Evolutionary conservation across 2,888 invertebrate species (phyloP).

Genomic region (Pristionchus japonicus): DNA sequence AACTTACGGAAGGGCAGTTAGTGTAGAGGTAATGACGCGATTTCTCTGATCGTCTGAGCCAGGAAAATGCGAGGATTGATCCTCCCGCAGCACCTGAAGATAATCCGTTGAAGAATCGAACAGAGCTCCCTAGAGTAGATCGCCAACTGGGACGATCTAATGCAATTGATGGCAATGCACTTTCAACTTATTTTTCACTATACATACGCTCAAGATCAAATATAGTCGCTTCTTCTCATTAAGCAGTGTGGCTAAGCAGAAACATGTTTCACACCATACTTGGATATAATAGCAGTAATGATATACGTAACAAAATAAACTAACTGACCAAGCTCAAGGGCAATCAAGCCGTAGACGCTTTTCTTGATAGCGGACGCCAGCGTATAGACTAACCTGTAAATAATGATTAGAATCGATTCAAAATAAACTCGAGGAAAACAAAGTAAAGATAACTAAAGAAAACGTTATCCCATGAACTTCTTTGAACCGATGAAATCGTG

Average conservation of each 20-base stretch:
- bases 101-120: too few relatives aligned
- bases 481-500: not conserved
- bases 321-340: conserved; percentile 52
- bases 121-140: too few relatives aligned
- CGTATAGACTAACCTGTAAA: not conserved
- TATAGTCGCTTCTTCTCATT: too few relatives aligned
- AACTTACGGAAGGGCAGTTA: conserved; percentile 22
- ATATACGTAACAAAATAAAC: too few relatives aligned
- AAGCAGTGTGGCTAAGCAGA: too few relatives aligned
- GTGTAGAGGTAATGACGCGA: conserved; percentile 43
- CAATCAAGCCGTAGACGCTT: conserved; percentile 56
- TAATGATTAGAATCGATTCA: not conserved
- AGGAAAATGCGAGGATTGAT: not conserved
- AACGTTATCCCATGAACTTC: too few relatives aligned
- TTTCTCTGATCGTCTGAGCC: conserved; percentile 41
- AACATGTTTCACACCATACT: too few relatives aligned
- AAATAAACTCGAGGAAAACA: not conserved
- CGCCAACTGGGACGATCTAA: too few relatives aligned
- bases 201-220: too few relatives aligned
- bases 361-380: conserved; percentile 57
- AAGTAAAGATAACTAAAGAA: not conserved
- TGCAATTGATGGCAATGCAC: too few relatives aligned
- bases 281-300: not conserved
- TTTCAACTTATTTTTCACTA: too few relatives aligned
- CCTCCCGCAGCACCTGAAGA: conserved; percentile 7